Conservation (phyloP, 2,888 invertebrate species). For the Antheraea yamamai region DNA sequence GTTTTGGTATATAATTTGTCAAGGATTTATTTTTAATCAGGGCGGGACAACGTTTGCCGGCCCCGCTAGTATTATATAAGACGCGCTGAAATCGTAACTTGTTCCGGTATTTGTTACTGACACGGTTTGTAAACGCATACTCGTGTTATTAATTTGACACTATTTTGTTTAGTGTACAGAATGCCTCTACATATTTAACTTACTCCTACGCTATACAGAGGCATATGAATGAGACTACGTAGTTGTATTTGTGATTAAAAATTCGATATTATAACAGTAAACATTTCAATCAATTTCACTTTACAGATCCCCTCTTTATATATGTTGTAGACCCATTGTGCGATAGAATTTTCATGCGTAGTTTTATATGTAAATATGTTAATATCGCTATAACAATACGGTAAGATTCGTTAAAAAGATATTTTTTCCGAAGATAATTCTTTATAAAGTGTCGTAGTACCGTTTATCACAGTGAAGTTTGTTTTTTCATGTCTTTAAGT, state of each 20-base stretch:
- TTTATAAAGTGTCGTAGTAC: neutral
- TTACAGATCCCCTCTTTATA: neutral
- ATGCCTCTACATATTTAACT: neutral
- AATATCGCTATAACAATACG: neutral
- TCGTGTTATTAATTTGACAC: constrained; percentile 48
- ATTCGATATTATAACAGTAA: neutral
- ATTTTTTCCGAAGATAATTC: neutral
- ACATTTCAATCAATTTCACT: neutral
- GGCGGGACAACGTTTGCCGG: too few relatives aligned
- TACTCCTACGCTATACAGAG: neutral
- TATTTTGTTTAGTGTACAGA: constrained; percentile 33
- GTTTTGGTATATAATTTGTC: too few relatives aligned
- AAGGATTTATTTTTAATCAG: too few relatives aligned
- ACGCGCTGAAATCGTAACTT: constrained; percentile 25
- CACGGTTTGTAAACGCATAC: constrained; percentile 33
- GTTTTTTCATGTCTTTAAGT: constrained; percentile 15
- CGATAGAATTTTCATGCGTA: neutral
- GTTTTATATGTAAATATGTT: neutral
- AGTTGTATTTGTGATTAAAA: neutral
- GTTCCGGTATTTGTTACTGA: constrained; percentile 23
- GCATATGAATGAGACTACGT: neutral
- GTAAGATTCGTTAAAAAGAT: neutral
- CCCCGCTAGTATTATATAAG: neutral
- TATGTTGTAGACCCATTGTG: neutral
- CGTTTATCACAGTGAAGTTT: constrained; percentile 11